phyloP scores from a whole-genome alignment of 2,797 vertebrate genomes.

The Periparus ater region DNA sequence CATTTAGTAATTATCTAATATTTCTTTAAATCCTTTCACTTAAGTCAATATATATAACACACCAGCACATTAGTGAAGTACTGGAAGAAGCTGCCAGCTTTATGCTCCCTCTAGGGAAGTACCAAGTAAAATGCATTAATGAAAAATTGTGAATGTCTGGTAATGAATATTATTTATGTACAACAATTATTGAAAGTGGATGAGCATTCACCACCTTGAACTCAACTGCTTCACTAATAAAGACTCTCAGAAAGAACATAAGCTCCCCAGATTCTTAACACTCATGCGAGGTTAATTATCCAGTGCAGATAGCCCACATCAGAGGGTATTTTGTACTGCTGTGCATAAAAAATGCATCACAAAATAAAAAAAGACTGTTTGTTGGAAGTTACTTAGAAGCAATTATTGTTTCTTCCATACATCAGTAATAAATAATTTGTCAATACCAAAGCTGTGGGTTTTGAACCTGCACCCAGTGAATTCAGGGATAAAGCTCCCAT shows the following conservation, averaged over 20 bases:
- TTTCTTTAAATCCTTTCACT: slow-evolving; percentile 34
- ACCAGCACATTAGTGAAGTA: slow-evolving; percentile 13
- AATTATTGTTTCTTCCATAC: not conserved
- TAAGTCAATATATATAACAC: slow-evolving; percentile 9
- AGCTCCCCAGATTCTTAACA: not conserved
- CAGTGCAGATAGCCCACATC: not conserved
- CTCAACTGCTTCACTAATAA: slow-evolving; percentile 43
- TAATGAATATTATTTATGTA: slow-evolving; percentile 61
- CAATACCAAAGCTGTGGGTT: not conserved
- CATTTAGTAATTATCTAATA: not conserved
- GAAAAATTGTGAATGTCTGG: slow-evolving; percentile 42
- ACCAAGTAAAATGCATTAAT: slow-evolving; percentile 61
- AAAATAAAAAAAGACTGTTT: not conserved
- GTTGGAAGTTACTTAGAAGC: not conserved
- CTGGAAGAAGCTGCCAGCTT: slow-evolving; percentile 28
- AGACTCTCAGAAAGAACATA: slow-evolving; percentile 36
- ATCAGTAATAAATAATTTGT: not conserved
- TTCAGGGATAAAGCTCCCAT: not conserved
- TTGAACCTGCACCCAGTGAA: not conserved
- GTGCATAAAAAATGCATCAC: not conserved
- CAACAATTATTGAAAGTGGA: slow-evolving; percentile 53
- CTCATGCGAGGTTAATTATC: not conserved
- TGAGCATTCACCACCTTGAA: slow-evolving; percentile 35
- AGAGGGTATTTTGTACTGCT: not conserved
- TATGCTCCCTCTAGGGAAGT: slow-evolving; percentile 38